Evolutionary conservation across 2,113 vertebrate genomes (phyloP).

Genomic region (Micronisus gabar): DNA sequence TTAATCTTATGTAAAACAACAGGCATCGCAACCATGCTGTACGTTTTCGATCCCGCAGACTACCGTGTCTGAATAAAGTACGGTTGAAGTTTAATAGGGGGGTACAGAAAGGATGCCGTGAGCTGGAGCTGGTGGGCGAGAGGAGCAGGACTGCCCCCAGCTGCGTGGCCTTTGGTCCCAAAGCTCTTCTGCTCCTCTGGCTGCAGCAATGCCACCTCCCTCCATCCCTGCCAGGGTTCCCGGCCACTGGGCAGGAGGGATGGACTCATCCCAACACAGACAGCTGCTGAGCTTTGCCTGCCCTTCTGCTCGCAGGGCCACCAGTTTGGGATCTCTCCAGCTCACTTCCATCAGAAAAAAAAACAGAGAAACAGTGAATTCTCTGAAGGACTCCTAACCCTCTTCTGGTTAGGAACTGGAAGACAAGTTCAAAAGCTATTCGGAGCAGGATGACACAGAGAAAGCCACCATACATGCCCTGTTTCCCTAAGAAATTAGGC

Average conservation of each 20-base stretch:
- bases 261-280: accelerated
- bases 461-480: background rate
- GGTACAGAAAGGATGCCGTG: background rate
- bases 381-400: background rate
- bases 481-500: background rate
- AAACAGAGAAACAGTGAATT: background rate
- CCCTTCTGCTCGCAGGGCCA: background rate
- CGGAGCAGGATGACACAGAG: background rate
- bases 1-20: background rate
- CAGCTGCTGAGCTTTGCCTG: background rate
- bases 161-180: background rate
- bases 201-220: background rate
- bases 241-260: background rate
- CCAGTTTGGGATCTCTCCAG: background rate
- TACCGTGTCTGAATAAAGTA: background rate
- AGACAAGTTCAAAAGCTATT: background rate
- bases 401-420: background rate
- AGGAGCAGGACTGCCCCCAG: background rate
- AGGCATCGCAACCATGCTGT: background rate
- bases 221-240: background rate
- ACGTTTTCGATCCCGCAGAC: background rate
- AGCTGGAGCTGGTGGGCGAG: background rate
- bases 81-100: accelerated
- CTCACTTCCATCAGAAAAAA: background rate
- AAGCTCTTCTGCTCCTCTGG: background rate